phyloP scores from a whole-genome alignment of 2,797 vertebrate genomes.

The Enteromius thamalakanensis region DNA sequence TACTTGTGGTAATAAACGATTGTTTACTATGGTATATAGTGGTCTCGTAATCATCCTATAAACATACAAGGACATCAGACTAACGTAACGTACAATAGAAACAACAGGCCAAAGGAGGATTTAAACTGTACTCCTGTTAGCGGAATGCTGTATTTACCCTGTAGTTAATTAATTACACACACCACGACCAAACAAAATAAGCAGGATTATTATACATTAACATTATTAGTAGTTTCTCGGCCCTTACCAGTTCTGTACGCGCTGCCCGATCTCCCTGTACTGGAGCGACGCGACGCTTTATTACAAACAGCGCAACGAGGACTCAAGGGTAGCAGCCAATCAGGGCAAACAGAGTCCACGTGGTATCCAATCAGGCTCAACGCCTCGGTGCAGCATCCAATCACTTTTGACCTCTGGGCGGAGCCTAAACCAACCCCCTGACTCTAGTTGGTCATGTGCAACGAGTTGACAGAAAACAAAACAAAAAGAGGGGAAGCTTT shows the following conservation, averaged over 20 bases:
- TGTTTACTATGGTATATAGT: neutral
- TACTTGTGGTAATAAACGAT: neutral
- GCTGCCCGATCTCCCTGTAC: neutral
- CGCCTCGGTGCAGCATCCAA: neutral
- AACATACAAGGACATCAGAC: neutral
- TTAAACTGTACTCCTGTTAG: neutral
- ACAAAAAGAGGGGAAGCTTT: neutral
- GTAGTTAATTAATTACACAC: neutral
- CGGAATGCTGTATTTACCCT: neutral
- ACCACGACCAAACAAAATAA: neutral
- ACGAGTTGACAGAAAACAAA: slow-evolving; percentile 6
- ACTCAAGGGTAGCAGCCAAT: neutral
- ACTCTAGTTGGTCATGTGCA: slow-evolving; percentile 20
- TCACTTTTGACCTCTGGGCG: neutral
- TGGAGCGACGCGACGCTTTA: slow-evolving; percentile 1
- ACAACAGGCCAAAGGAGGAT: neutral
- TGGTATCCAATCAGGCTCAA: slow-evolving; percentile 1
- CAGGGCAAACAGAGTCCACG: neutral
- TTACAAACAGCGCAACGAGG: neutral
- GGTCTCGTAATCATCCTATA: neutral
- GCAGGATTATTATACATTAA: neutral
- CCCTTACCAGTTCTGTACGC: slow-evolving; percentile 1
- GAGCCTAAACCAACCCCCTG: neutral
- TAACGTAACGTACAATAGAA: slow-evolving; percentile 1
- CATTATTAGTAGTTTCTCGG: neutral